phyloP scores from a whole-genome alignment of 2,888 invertebrate species.

The Pristionchus exspectatus region DNA sequence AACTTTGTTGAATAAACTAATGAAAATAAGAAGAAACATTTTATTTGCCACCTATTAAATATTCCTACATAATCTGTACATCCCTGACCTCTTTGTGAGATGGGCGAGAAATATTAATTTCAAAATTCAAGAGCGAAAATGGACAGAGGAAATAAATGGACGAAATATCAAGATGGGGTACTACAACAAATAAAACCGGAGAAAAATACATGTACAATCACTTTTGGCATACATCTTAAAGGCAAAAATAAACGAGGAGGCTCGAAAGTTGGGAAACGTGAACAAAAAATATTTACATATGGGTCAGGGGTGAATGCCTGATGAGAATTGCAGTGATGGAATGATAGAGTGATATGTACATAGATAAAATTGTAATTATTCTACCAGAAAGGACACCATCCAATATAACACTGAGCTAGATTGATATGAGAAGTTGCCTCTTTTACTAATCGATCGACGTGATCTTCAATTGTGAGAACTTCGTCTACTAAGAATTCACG shows the following conservation, averaged over 20 bases:
- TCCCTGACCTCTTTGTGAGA: neutral
- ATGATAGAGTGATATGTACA: neutral
- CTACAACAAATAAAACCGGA: neutral
- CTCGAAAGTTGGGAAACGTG: neutral
- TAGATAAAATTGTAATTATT: neutral
- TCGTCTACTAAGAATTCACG: constrained; percentile 5
- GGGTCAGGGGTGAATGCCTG: neutral
- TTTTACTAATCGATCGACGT: constrained; percentile 94
- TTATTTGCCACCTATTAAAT: neutral
- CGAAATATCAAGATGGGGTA: neutral
- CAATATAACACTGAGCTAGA: constrained; percentile 85
- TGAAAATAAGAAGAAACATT: neutral
- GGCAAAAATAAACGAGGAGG: neutral
- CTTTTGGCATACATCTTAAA: neutral
- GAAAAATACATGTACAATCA: neutral
- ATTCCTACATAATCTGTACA: neutral
- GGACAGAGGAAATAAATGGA: neutral
- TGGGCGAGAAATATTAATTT: neutral
- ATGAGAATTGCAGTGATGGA: neutral
- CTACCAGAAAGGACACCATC: constrained; percentile 85
- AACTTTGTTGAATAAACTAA: neutral
- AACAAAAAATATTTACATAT: neutral
- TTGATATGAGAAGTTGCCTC: constrained; percentile 99
- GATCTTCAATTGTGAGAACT: constrained; percentile 85
- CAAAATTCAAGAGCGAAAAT: neutral